Evolutionary conservation across 1,140 invertebrate genomes (phyloP).

Genomic region (Pseudoatta argentina): DNA sequence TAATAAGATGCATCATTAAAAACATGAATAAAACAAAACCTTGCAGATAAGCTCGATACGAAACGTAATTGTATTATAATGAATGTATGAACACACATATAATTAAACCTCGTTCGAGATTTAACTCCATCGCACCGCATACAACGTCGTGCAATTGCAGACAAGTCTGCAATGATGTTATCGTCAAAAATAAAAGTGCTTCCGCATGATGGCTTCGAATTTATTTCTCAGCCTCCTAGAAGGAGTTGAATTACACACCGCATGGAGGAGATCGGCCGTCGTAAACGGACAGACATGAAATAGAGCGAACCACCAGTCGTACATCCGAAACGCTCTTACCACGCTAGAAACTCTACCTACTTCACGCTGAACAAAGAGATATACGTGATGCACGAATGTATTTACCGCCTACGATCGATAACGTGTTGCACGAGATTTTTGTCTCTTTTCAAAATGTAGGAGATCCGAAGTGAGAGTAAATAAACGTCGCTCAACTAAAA

Average conservation of each 20-base stretch:
- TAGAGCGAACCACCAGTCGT: constrained; percentile 42
- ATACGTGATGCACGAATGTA: background rate
- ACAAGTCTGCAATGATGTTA: background rate
- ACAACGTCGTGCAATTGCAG: background rate
- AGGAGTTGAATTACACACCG: constrained; percentile 3
- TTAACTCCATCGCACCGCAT: background rate
- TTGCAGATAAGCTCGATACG: background rate
- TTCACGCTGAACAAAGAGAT: constrained; percentile 34
- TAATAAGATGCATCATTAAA: background rate
- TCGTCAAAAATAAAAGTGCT: constrained; percentile 21
- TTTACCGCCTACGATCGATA: constrained; percentile 25
- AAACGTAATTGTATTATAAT: background rate
- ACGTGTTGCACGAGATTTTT: constrained; percentile 8
- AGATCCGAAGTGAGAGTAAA: constrained; percentile 16
- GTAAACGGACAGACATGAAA: constrained; percentile 44
- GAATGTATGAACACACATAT: background rate
- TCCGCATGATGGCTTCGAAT: background rate
- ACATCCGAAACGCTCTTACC: constrained; percentile 58
- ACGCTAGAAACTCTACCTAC: constrained; percentile 35
- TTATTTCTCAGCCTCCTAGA: constrained; percentile 10
- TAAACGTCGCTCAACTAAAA: background rate
- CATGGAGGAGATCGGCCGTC: constrained; percentile 13
- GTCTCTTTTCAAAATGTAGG: background rate
- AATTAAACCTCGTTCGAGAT: constrained; percentile 3
- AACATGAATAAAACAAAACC: background rate